Percentiles rank a stretch among this genome's conserved stretches.
Evolutionary conservation across 2,888 invertebrate genomes (phyloP).

Genomic region (Tinea trinotella): DNA sequence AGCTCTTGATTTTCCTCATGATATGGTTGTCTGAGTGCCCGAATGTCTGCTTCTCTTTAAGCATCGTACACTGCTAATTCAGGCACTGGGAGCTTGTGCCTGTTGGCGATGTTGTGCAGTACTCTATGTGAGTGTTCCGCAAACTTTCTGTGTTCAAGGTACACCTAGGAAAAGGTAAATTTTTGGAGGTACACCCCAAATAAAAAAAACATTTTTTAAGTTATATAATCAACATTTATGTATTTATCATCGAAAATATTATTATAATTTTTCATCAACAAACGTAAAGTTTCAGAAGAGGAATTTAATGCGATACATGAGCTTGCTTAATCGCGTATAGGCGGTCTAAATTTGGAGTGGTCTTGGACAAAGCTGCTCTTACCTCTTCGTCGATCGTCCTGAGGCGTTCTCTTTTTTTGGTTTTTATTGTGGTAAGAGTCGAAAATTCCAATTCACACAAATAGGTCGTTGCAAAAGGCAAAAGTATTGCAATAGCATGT

Average conservation of each 20-base stretch:
- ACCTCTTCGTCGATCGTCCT: constrained; percentile 26
- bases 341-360: constrained; percentile 24
- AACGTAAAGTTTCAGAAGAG: neutral
- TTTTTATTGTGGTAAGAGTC: constrained; percentile 23
- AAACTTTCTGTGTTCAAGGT: constrained; percentile 19
- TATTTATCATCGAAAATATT: neutral
- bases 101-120: too few relatives aligned
- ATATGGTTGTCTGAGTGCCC: too few relatives aligned
- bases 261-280: too few relatives aligned
- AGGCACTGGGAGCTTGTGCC: too few relatives aligned
- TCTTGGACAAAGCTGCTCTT: constrained; percentile 25
- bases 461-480: constrained; percentile 26
- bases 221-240: constrained; percentile 14
- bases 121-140: constrained; percentile 16
- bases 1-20: too few relatives aligned
- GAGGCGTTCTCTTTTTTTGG: constrained; percentile 24
- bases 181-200: constrained; percentile 12
- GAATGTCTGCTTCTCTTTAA: too few relatives aligned
- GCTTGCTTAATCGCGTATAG: constrained; percentile 23
- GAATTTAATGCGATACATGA: constrained; percentile 22
- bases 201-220: constrained; percentile 5
- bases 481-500: constrained; percentile 25
- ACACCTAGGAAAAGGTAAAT: constrained; percentile 15
- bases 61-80: too few relatives aligned
- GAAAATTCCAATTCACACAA: constrained; percentile 24